Conservation (phyloP, 1,140 invertebrate species). For the Venustaconcha ellipsiformis region DNA sequence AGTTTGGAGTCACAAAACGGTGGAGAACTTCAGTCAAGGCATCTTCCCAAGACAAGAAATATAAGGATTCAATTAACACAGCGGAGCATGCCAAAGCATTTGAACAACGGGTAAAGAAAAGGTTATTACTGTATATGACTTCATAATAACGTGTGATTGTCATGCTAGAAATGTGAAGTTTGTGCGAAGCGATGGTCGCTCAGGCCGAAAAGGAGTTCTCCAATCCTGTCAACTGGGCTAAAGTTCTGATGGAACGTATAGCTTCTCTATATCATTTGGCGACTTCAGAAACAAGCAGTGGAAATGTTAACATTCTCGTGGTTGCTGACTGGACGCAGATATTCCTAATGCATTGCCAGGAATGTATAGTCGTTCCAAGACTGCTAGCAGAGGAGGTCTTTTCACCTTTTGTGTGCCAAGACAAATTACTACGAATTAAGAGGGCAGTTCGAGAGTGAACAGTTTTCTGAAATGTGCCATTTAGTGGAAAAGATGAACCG, state of each 20-base stretch:
- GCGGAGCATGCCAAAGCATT: slow-evolving; percentile 6
- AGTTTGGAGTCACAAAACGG: too few species aligned
- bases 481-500: slow-evolving; percentile 43
- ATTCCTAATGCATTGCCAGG: slow-evolving; percentile 22
- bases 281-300: slow-evolving; percentile 15
- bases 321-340: slow-evolving; percentile 21
- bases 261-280: slow-evolving; percentile 15
- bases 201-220: slow-evolving; percentile 6
- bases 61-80: too few species aligned
- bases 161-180: slow-evolving; percentile 8
- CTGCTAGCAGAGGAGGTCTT: slow-evolving; percentile 31
- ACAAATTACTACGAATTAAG: slow-evolving; percentile 61
- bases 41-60: too few species aligned
- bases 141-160: slow-evolving; percentile 10
- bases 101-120: slow-evolving; percentile 17
- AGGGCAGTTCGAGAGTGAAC: slow-evolving; percentile 33
- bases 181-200: slow-evolving; percentile 8
- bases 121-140: slow-evolving; percentile 20
- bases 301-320: background rate
- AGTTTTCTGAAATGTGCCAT: slow-evolving; percentile 36
- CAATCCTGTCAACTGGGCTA: slow-evolving; percentile 5
- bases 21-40: too few species aligned
- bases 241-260: slow-evolving; percentile 21
- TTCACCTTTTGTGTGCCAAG: slow-evolving; percentile 29
- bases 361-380: slow-evolving; percentile 28